Evolutionary conservation across 2,888 invertebrate genomes (phyloP), one percentile per base, ranked within the genome.

Genomic region (Koerneria pararmatus): DNA sequence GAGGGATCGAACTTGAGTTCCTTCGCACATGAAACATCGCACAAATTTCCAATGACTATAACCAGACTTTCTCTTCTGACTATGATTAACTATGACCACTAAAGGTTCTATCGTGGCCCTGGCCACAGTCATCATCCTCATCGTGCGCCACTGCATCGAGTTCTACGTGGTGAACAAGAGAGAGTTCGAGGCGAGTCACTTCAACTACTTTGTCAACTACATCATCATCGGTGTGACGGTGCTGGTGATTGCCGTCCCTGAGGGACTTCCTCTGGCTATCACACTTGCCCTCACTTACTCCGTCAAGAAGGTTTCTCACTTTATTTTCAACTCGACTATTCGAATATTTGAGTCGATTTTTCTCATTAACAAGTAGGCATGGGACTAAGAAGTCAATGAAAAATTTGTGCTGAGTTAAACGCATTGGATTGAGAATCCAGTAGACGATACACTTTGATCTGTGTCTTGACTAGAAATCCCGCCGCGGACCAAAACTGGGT

Each of bases 211-310:
- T 83, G 95, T 98, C 71, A 91, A 92, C 83, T 94, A 94, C 87
- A 89, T 98, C 84, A 98, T 98, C 87, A 97, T 97, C 86, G 98
- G 97, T 89, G 97, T 98, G 69, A 98, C 98, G 68, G 97, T 98
- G 78, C 89, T 98, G 75, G 98, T 98, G 69, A 97, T 98, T 68
- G 98, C 97, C 70, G 97, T 98, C 73, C 98, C 98, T 59, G 98
- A 98, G 86, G 98, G 98, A 79, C 88, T 98, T 83, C 97, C 97
- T 74, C 87, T 98, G 71, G 97, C 97, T 84, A 97, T 98, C 80
- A 98, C 98, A 29, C 88, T 98, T 69, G 95, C 97, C 2, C 88
- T 98, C 78, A 97, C 98, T 80, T 98, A 98, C 86, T 97, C 97
- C 80, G 97, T 98, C 82, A 97, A 80, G 64, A 82, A 95, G 91